A percentile compares a stretch with the other conserved stretches of the same genome.
These are phyloP conservation scores for Poecilobothrus nobilitatus DNA, from an alignment of 2,888 invertebrate genomes.

Conservation along the genomic window DNA sequence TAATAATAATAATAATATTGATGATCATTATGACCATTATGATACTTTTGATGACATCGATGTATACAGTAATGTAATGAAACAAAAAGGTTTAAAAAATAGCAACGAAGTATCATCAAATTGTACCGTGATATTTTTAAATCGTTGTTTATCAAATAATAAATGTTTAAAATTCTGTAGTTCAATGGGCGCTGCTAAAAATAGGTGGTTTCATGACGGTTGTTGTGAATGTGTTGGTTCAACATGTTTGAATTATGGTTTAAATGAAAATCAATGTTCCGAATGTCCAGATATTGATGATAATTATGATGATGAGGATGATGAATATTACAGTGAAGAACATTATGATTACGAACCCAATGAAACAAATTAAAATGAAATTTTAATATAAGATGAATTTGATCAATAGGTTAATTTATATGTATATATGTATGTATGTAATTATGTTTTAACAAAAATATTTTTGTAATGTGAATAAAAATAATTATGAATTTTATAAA, in stretches of 20 bases:
- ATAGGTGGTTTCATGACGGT: constrained; percentile 89
- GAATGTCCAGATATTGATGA: constrained; percentile 50
- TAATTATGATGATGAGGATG: constrained; percentile 43
- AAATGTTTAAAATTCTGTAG: constrained; percentile 38
- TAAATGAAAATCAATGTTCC: constrained; percentile 68
- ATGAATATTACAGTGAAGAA: constrained; percentile 37
- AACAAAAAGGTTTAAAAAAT: constrained; percentile 21
- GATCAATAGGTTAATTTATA: no score
- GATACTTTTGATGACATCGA: background rate
- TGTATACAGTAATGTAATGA: constrained; percentile 21
- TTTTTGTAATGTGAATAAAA: no score
- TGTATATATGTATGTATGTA: no score
- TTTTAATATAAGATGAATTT: no score
- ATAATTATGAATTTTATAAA: no score
- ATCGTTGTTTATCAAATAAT: constrained; percentile 32
- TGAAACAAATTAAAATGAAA: background rate
- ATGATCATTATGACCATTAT: background rate
- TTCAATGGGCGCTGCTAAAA: constrained; percentile 45
- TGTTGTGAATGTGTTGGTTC: constrained; percentile 88
- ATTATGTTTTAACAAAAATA: no score
- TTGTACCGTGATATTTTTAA: constrained; percentile 39
- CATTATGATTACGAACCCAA: constrained; percentile 54
- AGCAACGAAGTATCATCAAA: constrained; percentile 25
- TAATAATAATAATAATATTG: constrained; percentile 13
- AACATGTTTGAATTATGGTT: constrained; percentile 78